Conservation (phyloP, 2,797 vertebrate species). For the Microctenopoma steveboyesi region DNA sequence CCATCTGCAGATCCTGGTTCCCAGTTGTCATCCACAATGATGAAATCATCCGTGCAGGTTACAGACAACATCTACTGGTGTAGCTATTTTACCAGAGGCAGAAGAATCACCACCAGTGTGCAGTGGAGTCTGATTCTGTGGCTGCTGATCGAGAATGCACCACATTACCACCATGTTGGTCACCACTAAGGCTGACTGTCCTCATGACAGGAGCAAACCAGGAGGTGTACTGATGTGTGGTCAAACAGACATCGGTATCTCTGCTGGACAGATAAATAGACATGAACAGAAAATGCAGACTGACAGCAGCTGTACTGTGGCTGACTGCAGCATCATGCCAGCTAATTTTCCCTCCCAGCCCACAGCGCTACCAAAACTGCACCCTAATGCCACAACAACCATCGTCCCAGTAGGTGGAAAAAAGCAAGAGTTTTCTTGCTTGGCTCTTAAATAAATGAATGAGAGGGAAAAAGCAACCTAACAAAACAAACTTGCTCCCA, state of each 20-base stretch:
- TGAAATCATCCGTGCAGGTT: slow-evolving; percentile 40
- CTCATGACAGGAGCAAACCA: background rate
- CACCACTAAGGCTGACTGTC: background rate
- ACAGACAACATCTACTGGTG: slow-evolving; percentile 6
- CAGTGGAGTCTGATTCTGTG: background rate
- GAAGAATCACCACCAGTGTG: slow-evolving; percentile 2
- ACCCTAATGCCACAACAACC: slow-evolving; percentile 9
- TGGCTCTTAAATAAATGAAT: background rate
- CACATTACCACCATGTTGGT: background rate
- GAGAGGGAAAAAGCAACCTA: background rate
- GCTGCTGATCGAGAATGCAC: background rate
- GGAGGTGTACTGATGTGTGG: background rate
- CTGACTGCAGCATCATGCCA: background rate
- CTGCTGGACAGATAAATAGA: slow-evolving; percentile 7
- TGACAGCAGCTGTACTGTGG: background rate
- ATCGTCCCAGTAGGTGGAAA: slow-evolving; percentile 3
- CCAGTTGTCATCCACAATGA: slow-evolving; percentile 42
- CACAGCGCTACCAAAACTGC: slow-evolving; percentile 12
- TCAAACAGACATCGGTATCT: slow-evolving; percentile 9
- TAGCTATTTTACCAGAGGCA: slow-evolving; percentile 12
- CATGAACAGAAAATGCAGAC: slow-evolving; percentile 4
- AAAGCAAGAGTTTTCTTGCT: slow-evolving; percentile 19
- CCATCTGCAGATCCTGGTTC: slow-evolving; percentile 56
- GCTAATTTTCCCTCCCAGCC: background rate
- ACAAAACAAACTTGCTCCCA: background rate